Evolutionary conservation across 1,140 invertebrate genomes (phyloP).

Genomic region (Cotesia typhae): DNA sequence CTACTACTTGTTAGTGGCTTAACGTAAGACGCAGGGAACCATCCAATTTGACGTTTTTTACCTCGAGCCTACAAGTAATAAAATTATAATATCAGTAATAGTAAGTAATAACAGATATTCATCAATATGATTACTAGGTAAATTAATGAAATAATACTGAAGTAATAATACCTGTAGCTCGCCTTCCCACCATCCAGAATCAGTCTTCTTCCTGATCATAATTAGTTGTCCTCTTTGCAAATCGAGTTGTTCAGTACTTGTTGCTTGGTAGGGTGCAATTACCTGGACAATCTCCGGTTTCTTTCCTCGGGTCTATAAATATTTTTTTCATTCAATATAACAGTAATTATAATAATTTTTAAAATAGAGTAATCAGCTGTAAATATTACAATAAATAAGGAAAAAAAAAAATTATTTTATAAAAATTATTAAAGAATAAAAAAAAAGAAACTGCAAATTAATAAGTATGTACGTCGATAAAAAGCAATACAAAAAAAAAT

Average conservation of each 20-base stretch:
- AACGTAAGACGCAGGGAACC: constrained; percentile 98
- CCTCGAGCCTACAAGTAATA: constrained; percentile 77
- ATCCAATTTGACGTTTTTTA: constrained; percentile 93
- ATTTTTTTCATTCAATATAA: constrained; percentile 1
- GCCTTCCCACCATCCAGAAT: constrained; percentile 99
- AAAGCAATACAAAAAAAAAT: constrained; percentile 3
- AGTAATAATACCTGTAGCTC: constrained; percentile 80
- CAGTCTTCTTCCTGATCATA: constrained; percentile 94
- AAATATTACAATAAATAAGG: constrained; percentile 2
- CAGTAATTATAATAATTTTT: constrained; percentile 8
- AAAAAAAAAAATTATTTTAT: not conserved
- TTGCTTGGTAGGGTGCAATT: constrained; percentile 87
- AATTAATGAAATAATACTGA: not conserved
- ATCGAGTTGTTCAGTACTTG: constrained; percentile 88
- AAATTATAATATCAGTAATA: constrained; percentile 2
- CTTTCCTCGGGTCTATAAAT: constrained; percentile 64
- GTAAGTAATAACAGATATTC: constrained; percentile 1
- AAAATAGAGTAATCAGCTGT: constrained; percentile 20
- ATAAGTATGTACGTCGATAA: not conserved
- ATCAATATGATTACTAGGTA: constrained; percentile 1
- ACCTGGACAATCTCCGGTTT: constrained; percentile 90
- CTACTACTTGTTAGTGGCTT: constrained; percentile 80
- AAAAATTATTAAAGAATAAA: not conserved
- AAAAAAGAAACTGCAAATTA: not conserved
- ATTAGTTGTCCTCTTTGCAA: constrained; percentile 93